Conservation (phyloP, 2,113 vertebrate genomes). For the Girardinichthys multiradiatus region DNA sequence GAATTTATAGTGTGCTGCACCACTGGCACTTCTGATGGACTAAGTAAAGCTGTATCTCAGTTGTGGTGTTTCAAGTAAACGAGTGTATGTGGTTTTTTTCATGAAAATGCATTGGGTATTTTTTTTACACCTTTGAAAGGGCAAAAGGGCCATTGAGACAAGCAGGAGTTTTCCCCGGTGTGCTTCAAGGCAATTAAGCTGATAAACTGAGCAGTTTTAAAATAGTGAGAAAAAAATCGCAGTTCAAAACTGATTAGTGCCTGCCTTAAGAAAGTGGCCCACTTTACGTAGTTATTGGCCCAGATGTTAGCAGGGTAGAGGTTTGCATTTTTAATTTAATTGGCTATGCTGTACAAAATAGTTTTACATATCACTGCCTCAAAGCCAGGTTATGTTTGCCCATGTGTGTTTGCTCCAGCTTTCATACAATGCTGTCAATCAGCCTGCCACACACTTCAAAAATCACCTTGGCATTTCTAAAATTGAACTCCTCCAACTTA, state of each 20-base stretch:
- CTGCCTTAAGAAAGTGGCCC: constrained; percentile 1
- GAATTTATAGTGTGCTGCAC: too few relatives aligned
- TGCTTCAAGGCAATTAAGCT: not conserved
- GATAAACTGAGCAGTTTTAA: constrained; percentile 4
- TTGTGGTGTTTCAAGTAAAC: not conserved
- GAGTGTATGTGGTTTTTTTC: not conserved
- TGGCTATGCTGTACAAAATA: not conserved
- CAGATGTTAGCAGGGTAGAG: not conserved
- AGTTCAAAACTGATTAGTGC: constrained; percentile 7
- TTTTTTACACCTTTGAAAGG: not conserved
- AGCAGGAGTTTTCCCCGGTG: not conserved
- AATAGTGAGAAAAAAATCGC: not conserved
- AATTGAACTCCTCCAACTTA: not conserved
- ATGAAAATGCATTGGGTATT: not conserved
- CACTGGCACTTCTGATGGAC: not conserved
- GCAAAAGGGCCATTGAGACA: not conserved
- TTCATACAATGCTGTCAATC: not conserved
- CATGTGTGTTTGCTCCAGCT: not conserved
- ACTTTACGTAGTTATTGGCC: not conserved
- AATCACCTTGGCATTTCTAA: not conserved
- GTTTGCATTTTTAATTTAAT: not conserved
- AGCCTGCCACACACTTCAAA: not conserved
- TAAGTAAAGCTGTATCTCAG: not conserved
- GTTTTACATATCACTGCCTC: not conserved
- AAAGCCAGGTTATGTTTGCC: not conserved